Conservation (phyloP, 2,113 vertebrate species). For the Podarcis raffonei region DNA sequence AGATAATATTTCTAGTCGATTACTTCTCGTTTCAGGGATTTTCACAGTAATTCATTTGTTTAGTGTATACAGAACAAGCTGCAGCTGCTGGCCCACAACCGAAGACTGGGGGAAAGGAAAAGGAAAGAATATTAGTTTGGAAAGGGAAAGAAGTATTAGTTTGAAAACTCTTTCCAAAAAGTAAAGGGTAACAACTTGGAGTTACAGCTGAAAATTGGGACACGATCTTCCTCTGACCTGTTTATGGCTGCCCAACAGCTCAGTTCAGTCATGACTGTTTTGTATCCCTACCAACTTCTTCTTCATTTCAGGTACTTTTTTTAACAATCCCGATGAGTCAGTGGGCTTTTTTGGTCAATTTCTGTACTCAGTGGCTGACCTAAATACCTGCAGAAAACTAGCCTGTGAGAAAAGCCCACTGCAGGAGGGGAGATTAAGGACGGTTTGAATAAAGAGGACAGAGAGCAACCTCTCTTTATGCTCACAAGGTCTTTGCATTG, state of each 20-base stretch:
- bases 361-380: conserved; percentile 36
- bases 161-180: background rate
- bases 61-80: background rate
- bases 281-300: conserved; percentile 37
- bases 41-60: too few species aligned
- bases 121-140: background rate
- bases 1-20: too few species aligned
- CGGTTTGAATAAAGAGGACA: conserved; percentile 1
- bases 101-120: background rate
- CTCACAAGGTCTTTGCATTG: background rate
- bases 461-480: background rate
- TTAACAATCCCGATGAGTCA: conserved; percentile 45
- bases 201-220: background rate
- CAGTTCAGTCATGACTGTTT: conserved; percentile 26
- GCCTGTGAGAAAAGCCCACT: background rate
- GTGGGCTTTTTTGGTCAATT: conserved; percentile 10
- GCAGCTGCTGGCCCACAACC: background rate
- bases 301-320: conserved; percentile 41
- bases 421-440: conserved; percentile 1
- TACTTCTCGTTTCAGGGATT: too few species aligned
- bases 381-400: conserved; percentile 29
- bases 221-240: background rate
- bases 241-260: conserved; percentile 13
- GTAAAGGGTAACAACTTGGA: background rate
- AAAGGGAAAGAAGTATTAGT: background rate